Evolutionary conservation across 92 coral and sea anemone genomes (phyloP), one percentile per base, ranked within the genome.

Genomic region (Muricea muricata): DNA sequence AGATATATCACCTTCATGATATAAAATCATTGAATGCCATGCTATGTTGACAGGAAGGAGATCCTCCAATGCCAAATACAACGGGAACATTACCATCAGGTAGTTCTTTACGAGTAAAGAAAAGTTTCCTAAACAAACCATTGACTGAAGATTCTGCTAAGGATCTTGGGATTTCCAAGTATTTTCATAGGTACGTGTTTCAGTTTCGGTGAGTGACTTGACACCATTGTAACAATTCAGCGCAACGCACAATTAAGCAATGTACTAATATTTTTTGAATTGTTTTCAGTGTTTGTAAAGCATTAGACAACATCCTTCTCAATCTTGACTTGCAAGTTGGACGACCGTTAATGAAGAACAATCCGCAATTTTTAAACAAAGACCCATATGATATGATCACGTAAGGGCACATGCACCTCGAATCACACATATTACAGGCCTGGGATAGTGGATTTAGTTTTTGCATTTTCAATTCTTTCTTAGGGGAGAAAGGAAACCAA

Each of bases 51-150:
- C 20, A 97, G 99, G 93, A 91, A 47, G 94, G 92, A 21, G 98
- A 97, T 77, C 99, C 99, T 9, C 94, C 98, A 15, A 97, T 97
- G 99, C 99, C 99, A n/a, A 94, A 94, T 24, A 90, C 94, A 65
- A 92, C 86, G 6, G 88, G 94, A 23, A 85, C 94, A 42, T 75
- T 94, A 55, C 99, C 99, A 17, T 97, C 99, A 78, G 99, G 99
- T 28, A 97, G 89, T 75, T 92, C 97, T 15, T 87, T 92, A 29
- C 90, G 94, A 23, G 94, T 91, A 9, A 92, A 91, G 85, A 91
- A 94, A 83, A 91, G 92, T 34, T 87, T 93, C 56, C 84, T 94
- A 25, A 92, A 93, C 85, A 92, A 90, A 69, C 91, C 97, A 29
- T 91, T 97, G n/a, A 94, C 94, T 21, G 99, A 97, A 73, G 91